These are phyloP conservation scores for Andrena cerasifolii DNA, from an alignment of 1,140 invertebrate species.

Conservation along the genomic window DNA sequence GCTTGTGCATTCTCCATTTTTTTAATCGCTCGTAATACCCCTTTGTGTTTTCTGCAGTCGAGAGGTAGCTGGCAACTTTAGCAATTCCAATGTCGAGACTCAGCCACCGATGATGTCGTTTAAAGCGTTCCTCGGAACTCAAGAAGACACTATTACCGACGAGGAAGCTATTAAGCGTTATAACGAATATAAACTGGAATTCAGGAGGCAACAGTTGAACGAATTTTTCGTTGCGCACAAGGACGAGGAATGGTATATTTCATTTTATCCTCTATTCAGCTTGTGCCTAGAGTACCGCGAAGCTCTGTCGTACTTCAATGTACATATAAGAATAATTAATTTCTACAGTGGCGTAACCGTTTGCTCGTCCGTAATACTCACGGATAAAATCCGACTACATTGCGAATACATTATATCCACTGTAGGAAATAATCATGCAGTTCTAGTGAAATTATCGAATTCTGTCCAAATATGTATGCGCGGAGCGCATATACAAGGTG, in stretches of 20 bases:
- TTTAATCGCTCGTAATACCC: not conserved
- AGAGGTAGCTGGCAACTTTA: constrained; percentile 79
- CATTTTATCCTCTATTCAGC: constrained; percentile 4
- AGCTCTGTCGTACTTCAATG: constrained; percentile 41
- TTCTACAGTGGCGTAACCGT: constrained; percentile 51
- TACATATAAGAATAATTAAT: constrained; percentile 44
- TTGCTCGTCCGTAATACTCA: too few species aligned
- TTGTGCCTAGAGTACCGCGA: not conserved
- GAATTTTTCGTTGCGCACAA: constrained; percentile 99
- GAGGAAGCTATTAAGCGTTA: constrained; percentile 98
- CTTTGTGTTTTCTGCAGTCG: constrained; percentile 66
- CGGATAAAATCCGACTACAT: too few species aligned
- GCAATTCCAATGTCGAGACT: constrained; percentile 84
- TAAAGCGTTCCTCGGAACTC: constrained; percentile 97
- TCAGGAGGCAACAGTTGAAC: constrained; percentile 97
- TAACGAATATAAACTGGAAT: constrained; percentile 99
- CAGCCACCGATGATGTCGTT: constrained; percentile 98
- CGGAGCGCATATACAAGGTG: too few species aligned
- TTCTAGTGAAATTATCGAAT: not conserved
- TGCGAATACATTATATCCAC: not conserved
- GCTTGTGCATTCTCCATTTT: not conserved
- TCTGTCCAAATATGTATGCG: constrained; percentile 47
- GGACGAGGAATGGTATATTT: constrained; percentile 98
- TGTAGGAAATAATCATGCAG: constrained; percentile 39
- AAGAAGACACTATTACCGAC: constrained; percentile 98